Base-by-base conservation (phyloP, 1,140 invertebrate species). In the Drosophila arizonae region DNA sequence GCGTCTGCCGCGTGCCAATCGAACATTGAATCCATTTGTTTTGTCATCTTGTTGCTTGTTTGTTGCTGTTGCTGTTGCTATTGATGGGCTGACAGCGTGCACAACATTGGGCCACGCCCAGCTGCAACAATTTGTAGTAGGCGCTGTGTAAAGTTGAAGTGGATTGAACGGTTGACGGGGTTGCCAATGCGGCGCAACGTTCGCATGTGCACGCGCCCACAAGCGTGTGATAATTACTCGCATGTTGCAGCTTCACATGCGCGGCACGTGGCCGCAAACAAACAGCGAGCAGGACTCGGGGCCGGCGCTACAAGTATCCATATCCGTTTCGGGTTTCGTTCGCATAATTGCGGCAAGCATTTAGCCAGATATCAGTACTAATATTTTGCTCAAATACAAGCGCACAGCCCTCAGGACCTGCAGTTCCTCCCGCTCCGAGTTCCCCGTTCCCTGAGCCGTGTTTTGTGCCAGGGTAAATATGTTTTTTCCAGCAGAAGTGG, bases 161-260 rank as follows among this genome's bases (percentile, higher is more conserved):
- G 73, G 70, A 73, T 69, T 73, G 67, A 36, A 64, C 54, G 55
- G 43, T 52, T 62, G 48, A 28, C 50, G 48, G 70, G 48, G 41
- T 46, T 72, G 43, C 46, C 41, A 51, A 24, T n/a, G 13, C 41
- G n/a, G 17, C n/a, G 39, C 30, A 21, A 39, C 45, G 15, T 69
- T 57, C 70, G 65, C 68, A 51, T 55, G 60, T 52, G 70, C 86
- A 87, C 79, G 87, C 81, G 82, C 70, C 75, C 77, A 79, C 82
- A 73, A 88, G 78, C 89, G 81, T 89, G 89, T 85, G 81, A 87
- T 90, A 81, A 89, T 90, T 80, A 84, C 43, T 52, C 41, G 41
- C 24, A 51, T 87, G 80, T 81, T 81, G 82, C 71, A 68, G 71
- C 55, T 51, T 43, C 68, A 63, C 78, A 82, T 88, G 77, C 90